These are phyloP conservation scores for Pipistrellus pygmaeus DNA, from an alignment of 2,797 vertebrate genomes.

Conservation along the genomic window DNA sequence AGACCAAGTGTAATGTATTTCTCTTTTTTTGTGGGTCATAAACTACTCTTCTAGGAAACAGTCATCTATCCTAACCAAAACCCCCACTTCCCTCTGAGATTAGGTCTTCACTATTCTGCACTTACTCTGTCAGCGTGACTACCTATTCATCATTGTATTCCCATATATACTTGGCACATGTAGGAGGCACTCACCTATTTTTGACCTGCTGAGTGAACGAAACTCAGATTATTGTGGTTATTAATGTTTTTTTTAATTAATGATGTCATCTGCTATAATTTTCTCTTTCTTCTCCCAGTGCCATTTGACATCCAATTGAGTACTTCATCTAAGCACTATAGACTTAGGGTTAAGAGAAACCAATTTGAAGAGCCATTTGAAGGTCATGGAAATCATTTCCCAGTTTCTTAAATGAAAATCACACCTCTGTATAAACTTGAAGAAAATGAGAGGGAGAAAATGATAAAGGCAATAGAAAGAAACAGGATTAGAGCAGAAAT, in stretches of 20 bases:
- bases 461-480: slow-evolving; percentile 39
- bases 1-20: not conserved
- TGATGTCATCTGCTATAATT: slow-evolving; percentile 6
- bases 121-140: not conserved
- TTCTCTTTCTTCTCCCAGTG: slow-evolving; percentile 34
- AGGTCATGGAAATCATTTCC: slow-evolving; percentile 41
- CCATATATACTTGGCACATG: not conserved
- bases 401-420: slow-evolving; percentile 52
- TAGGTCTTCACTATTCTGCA: not conserved
- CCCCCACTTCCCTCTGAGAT: slow-evolving; percentile 16
- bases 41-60: not conserved
- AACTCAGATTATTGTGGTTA: slow-evolving; percentile 33
- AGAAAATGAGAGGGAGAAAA: slow-evolving; percentile 50
- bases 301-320: slow-evolving; percentile 37
- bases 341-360: slow-evolving; percentile 21
- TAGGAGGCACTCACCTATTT: not conserved
- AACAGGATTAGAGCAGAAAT: slow-evolving; percentile 41
- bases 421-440: slow-evolving; percentile 29
- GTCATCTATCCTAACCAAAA: slow-evolving; percentile 19
- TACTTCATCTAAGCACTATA: not conserved
- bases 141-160: not conserved
- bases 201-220: slow-evolving; percentile 33
- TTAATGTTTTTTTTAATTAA: slow-evolving; percentile 40
- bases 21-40: not conserved
- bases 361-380: slow-evolving; percentile 27